Evolutionary conservation across 2,888 invertebrate species (phyloP).

Genomic region (Aspidiotus rigidus): DNA sequence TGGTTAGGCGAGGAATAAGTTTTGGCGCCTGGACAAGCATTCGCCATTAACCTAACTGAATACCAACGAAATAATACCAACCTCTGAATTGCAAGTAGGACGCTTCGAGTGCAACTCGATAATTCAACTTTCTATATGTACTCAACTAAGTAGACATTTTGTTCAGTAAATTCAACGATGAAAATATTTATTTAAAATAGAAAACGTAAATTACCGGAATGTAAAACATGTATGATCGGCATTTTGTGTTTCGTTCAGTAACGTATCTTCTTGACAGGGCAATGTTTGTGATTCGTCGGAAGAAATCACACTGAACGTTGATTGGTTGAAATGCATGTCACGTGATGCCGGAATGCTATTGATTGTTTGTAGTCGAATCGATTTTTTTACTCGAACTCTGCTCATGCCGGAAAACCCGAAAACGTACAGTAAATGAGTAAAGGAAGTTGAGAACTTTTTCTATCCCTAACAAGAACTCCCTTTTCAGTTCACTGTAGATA

Average conservation of each 20-base stretch:
- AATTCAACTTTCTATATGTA: not conserved
- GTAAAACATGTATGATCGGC: constrained; percentile 12
- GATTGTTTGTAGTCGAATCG: constrained; percentile 22
- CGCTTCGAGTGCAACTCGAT: not conserved
- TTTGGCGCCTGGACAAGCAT: constrained; percentile 18
- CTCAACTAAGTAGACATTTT: constrained; percentile 5
- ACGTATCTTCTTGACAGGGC: constrained; percentile 16
- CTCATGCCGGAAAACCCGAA: too few species aligned
- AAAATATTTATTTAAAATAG: constrained; percentile 13
- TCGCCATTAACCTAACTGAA: constrained; percentile 25
- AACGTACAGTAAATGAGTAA: too few species aligned
- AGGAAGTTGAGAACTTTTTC: too few species aligned
- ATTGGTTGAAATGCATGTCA: constrained; percentile 19
- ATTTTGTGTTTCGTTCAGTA: constrained; percentile 24
- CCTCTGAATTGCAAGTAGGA: not conserved
- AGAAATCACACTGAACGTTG: not conserved
- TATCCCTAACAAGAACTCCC: too few species aligned
- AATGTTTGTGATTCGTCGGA: constrained; percentile 9
- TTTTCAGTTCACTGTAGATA: too few species aligned
- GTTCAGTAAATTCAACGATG: not conserved
- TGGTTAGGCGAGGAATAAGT: not conserved
- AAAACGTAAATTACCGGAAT: constrained; percentile 23
- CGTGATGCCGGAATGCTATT: constrained; percentile 24
- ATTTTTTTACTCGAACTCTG: constrained; percentile 3
- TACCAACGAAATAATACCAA: constrained; percentile 7